Conservation (phyloP, 2,888 invertebrate species). For the Stegophylla sp. region DNA sequence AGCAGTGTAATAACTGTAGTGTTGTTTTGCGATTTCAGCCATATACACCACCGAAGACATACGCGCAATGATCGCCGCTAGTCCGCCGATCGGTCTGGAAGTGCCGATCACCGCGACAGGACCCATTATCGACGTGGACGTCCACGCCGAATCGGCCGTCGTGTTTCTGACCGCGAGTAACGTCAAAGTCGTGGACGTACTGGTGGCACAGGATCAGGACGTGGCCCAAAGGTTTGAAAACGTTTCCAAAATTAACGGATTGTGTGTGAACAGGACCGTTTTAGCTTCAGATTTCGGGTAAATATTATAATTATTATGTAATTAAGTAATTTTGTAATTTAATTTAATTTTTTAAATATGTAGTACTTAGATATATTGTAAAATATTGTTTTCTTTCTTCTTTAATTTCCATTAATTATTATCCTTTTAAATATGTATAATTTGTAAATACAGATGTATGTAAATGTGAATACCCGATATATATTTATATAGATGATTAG, state of each 20-base stretch:
- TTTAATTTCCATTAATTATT: too few species aligned
- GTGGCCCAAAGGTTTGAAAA: slow-evolving; percentile 22
- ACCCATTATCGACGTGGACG: slow-evolving; percentile 6
- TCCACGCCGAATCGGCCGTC: slow-evolving; percentile 34
- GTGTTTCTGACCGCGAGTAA: slow-evolving; percentile 15
- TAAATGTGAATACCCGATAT: too few species aligned
- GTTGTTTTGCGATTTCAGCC: slow-evolving; percentile 19
- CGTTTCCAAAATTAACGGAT: slow-evolving; percentile 3
- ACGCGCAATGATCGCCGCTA: not conserved
- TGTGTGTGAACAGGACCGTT: slow-evolving; percentile 42
- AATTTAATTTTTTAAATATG: too few species aligned
- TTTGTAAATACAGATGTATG: too few species aligned
- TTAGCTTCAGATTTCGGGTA: slow-evolving; percentile 18
- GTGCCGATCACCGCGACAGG: slow-evolving; percentile 27
- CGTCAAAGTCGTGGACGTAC: slow-evolving; percentile 15
- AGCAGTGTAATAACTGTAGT: too few species aligned
- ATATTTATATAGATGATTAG: too few species aligned
- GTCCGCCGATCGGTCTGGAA: slow-evolving; percentile 1
- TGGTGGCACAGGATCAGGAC: slow-evolving; percentile 12
- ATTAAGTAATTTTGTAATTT: too few species aligned
- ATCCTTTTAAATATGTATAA: too few species aligned
- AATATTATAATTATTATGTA: not conserved
- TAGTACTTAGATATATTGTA: too few species aligned
- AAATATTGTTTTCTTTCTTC: too few species aligned
- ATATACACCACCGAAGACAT: slow-evolving; percentile 54